Percentiles rank a stretch among this genome's conserved stretches.
Conservation (phyloP, 2,113 vertebrate species). For the Pseudorhombus dupliciocellatus region DNA sequence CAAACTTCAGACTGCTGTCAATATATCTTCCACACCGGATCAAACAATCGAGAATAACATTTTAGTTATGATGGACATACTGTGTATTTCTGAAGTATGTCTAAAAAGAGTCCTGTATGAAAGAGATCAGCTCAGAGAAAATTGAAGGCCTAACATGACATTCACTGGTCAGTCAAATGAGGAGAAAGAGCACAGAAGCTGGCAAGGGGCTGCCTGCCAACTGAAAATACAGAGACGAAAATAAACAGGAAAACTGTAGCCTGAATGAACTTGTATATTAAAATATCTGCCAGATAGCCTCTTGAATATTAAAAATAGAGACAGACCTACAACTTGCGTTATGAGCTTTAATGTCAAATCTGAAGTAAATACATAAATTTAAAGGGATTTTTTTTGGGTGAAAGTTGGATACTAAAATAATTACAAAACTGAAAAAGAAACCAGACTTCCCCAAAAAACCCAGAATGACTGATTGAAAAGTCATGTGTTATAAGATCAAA, state of each 20-base stretch:
- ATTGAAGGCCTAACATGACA: neutral
- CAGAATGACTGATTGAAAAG: too few relatives aligned
- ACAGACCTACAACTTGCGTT: too few relatives aligned
- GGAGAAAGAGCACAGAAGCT: neutral
- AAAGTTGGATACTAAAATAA: too few relatives aligned
- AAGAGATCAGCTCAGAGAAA: neutral
- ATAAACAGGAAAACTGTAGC: neutral
- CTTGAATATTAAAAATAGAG: too few relatives aligned
- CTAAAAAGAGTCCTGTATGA: neutral
- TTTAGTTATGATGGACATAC: conserved; percentile 13
- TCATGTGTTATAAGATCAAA: too few relatives aligned
- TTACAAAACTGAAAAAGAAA: too few relatives aligned
- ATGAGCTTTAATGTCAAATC: too few relatives aligned
- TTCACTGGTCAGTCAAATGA: neutral
- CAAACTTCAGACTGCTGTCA: neutral
- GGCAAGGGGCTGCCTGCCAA: neutral
- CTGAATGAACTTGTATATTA: neutral
- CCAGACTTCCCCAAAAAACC: too few relatives aligned
- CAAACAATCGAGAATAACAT: neutral
- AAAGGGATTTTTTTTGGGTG: too few relatives aligned
- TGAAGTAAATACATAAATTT: too few relatives aligned
- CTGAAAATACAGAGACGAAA: conserved; percentile 6
- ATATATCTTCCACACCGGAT: neutral
- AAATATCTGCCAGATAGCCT: too few relatives aligned
- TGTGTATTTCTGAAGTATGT: neutral